phyloP scores from a whole-genome alignment of 2,888 invertebrate species.

The Trissoscelio sp. region DNA sequence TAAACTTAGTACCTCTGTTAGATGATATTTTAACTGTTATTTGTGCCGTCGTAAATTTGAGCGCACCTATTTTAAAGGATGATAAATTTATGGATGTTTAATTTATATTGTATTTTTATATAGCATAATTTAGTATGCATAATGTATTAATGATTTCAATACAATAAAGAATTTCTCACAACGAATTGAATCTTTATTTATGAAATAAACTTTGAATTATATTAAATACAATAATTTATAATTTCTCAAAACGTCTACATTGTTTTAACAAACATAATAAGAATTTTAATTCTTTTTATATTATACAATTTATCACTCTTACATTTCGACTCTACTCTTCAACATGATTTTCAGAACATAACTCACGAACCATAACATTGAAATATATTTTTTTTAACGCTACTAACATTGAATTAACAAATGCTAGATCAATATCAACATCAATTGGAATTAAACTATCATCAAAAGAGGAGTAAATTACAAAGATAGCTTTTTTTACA shows the following conservation, averaged over 20 bases:
- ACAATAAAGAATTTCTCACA: too few relatives aligned
- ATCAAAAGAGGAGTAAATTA: conserved; percentile 11
- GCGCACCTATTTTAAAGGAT: not conserved
- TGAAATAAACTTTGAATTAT: too few relatives aligned
- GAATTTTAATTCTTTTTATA: too few relatives aligned
- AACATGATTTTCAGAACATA: conserved; percentile 10
- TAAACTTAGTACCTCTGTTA: conserved; percentile 24
- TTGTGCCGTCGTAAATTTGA: conserved; percentile 33
- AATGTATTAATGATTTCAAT: too few relatives aligned
- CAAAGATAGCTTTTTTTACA: not conserved
- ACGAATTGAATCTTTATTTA: too few relatives aligned
- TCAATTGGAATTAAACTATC: not conserved
- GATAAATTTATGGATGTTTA: conserved; percentile 39
- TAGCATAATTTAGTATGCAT: too few relatives aligned
- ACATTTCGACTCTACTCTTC: not conserved
- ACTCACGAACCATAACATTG: conserved; percentile 6
- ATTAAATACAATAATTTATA: too few relatives aligned
- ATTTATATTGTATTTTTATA: too few relatives aligned
- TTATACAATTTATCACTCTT: not conserved
- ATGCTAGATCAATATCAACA: not conserved
- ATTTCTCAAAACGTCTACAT: too few relatives aligned
- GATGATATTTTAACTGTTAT: conserved; percentile 12
- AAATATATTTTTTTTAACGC: conserved; percentile 65
- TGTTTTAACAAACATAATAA: too few relatives aligned
- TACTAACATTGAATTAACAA: conserved; percentile 32